Conservation (phyloP, 1,140 invertebrate species). For the Lethocerus indicus region DNA sequence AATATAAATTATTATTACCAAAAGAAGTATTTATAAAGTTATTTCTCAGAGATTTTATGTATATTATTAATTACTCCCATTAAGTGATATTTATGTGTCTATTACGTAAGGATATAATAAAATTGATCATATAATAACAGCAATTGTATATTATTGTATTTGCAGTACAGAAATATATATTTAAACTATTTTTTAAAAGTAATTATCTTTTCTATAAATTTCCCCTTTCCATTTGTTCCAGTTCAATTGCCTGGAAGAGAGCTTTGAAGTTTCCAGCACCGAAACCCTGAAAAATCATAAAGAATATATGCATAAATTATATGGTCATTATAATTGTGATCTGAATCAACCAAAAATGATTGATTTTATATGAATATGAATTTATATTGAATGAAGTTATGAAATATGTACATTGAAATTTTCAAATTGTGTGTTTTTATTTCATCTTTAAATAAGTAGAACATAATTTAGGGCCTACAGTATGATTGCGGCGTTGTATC, state of each 20-base stretch:
- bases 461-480: conserved; percentile 41
- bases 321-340: too few relatives aligned
- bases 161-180: neutral
- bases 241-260: conserved; percentile 93
- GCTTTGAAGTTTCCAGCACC: conserved; percentile 99
- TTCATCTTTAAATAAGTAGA: too few relatives aligned
- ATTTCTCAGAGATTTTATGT: too few relatives aligned
- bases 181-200: neutral
- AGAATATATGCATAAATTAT: conserved; percentile 4
- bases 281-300: conserved; percentile 66
- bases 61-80: too few relatives aligned
- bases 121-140: neutral
- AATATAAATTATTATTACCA: neutral
- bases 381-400: neutral
- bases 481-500: conserved; percentile 91
- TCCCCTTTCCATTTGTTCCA: conserved; percentile 84
- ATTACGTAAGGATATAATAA: neutral
- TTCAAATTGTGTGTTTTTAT: too few relatives aligned
- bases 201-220: conserved; percentile 52
- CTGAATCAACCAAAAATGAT: too few relatives aligned
- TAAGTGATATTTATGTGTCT: neutral
- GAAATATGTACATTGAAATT: too few relatives aligned
- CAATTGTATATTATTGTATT: neutral
- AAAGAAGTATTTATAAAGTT: conserved; percentile 1
- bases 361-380: neutral